Evolutionary conservation across 2,888 invertebrate species (phyloP).

Genomic region (Apoderus coryli): DNA sequence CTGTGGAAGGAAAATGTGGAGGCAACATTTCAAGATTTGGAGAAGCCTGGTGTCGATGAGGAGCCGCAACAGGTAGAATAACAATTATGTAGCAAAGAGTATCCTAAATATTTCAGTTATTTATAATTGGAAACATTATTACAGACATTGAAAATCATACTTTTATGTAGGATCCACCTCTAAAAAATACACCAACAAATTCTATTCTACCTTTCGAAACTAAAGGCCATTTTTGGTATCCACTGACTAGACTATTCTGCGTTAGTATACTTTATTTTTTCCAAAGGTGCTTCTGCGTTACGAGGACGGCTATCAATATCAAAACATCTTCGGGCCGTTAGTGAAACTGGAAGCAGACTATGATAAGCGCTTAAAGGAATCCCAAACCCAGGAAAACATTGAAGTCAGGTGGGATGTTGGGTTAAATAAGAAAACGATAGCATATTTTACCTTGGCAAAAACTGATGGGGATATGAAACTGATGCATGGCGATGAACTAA

Average conservation of each 20-base stretch:
- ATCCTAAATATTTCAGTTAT: no score
- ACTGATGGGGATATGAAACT: constrained; percentile 97
- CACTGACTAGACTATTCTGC: background rate
- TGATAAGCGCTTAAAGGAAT: constrained; percentile 93
- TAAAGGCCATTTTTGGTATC: no score
- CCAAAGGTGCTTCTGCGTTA: constrained; percentile 47
- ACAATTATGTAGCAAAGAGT: no score
- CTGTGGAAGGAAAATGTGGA: constrained; percentile 98
- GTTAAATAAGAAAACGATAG: constrained; percentile 93
- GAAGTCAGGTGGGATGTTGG: constrained; percentile 99
- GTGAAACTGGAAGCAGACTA: constrained; percentile 97
- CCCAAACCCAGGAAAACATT: constrained; percentile 95
- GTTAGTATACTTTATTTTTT: constrained; percentile 1
- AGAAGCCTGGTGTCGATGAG: constrained; percentile 95
- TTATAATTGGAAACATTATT: no score
- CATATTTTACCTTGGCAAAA: constrained; percentile 93
- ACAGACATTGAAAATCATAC: no score
- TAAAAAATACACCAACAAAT: no score
- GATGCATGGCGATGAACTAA: constrained; percentile 97
- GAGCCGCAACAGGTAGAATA: constrained; percentile 92
- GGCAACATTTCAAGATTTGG: constrained; percentile 94
- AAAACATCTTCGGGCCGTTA: constrained; percentile 93
- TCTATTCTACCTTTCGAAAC: no score
- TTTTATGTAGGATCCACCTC: no score
- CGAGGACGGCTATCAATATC: constrained; percentile 98